Percentiles rank a stretch among this genome's conserved stretches.
Conservation (phyloP, 1,140 invertebrate genomes). For the Ceratina calcarata region DNA sequence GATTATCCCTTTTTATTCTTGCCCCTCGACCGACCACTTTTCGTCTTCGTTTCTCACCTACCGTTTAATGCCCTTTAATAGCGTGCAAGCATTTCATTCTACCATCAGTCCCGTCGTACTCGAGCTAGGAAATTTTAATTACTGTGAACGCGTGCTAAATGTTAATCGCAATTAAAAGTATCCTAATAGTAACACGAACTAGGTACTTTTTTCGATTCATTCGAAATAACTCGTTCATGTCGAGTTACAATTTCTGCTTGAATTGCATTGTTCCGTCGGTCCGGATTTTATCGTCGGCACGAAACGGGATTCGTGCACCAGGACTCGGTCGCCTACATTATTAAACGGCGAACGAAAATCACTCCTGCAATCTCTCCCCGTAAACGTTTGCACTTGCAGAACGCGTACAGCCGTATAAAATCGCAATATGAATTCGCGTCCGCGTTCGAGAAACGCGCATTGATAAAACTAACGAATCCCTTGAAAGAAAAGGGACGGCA, state of each 20-base stretch:
- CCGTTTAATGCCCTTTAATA: neutral
- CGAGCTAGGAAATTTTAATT: neutral
- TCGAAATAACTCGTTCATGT: conserved; percentile 1
- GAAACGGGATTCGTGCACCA: neutral
- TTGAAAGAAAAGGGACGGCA: no score
- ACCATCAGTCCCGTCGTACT: neutral
- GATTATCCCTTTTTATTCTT: conserved; percentile 62
- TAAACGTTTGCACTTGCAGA: neutral
- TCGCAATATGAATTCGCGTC: neutral
- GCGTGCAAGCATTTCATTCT: neutral
- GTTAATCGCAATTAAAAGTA: no score
- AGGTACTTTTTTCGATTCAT: neutral
- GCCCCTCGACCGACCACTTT: conserved; percentile 31
- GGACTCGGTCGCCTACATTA: conserved; percentile 1
- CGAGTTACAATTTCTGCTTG: neutral
- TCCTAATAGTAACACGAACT: no score
- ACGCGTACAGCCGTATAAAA: neutral
- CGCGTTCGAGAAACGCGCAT: no score
- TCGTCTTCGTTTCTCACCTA: conserved; percentile 4
- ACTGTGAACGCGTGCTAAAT: no score
- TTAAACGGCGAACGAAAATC: conserved; percentile 27
- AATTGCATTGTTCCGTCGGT: conserved; percentile 16
- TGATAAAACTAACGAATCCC: no score
- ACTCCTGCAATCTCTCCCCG: neutral
- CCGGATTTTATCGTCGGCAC: conserved; percentile 8